These are phyloP conservation scores for Leptodactylus fuscus DNA, from an alignment of 2,113 vertebrate species.

Conservation along the genomic window DNA sequence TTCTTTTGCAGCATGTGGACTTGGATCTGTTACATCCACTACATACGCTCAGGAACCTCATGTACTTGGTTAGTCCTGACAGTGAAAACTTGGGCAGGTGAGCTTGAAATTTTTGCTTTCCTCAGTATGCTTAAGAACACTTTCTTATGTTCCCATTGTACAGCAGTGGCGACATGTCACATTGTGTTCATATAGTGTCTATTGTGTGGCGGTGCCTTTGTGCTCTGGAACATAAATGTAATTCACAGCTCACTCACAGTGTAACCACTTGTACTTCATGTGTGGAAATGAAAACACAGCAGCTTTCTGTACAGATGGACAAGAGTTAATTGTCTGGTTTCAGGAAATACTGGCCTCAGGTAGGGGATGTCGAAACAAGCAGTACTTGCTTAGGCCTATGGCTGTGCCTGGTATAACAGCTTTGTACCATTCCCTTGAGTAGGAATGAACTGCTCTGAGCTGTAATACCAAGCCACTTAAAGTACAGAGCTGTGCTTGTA, in stretches of 20 bases:
- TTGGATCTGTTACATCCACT: constrained; percentile 94
- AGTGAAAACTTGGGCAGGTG: constrained; percentile 93
- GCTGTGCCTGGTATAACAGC: too few relatives aligned
- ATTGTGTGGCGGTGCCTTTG: not conserved
- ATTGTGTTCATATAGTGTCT: not conserved
- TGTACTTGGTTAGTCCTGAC: constrained; percentile 91
- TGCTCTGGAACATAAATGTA: not conserved
- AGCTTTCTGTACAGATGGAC: not conserved
- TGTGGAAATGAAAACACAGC: too few relatives aligned
- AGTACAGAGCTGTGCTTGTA: too few relatives aligned
- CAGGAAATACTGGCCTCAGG: too few relatives aligned
- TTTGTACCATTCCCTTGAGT: too few relatives aligned
- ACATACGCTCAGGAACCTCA: constrained; percentile 96
- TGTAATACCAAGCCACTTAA: too few relatives aligned
- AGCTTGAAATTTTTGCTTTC: constrained; percentile 66
- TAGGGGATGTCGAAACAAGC: too few relatives aligned
- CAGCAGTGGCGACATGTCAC: not conserved
- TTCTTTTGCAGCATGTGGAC: constrained; percentile 84
- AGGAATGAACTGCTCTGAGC: too few relatives aligned
- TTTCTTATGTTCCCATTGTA: not conserved
- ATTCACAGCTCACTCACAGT: too few relatives aligned
- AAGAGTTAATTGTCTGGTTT: too few relatives aligned
- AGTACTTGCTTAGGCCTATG: too few relatives aligned
- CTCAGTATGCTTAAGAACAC: too few relatives aligned
- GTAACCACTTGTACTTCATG: not conserved